phyloP scores from a whole-genome alignment of 2,797 vertebrate genomes.

The Rhinogobio ventralis region DNA sequence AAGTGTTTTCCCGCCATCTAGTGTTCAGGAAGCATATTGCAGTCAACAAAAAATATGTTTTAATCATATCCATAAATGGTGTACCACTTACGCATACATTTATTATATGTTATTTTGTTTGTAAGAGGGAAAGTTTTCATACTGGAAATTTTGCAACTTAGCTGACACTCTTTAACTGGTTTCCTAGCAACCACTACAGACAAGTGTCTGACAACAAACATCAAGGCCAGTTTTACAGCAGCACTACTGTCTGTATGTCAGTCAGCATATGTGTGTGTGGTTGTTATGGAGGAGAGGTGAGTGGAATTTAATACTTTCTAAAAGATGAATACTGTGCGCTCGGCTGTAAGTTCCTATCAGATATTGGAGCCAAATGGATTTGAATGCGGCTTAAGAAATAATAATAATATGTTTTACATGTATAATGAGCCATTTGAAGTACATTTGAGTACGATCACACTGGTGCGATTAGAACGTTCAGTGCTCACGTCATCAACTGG shows the following conservation, averaged over 20 bases:
- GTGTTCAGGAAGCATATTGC: neutral
- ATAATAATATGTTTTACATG: no score
- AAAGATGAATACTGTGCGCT: conserved; percentile 66
- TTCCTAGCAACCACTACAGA: conserved; percentile 12
- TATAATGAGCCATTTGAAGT: no score
- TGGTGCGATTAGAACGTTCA: no score
- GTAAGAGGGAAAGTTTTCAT: neutral
- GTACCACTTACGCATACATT: no score
- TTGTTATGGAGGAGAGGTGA: neutral
- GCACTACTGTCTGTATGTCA: neutral
- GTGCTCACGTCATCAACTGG: no score
- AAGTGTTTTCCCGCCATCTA: neutral
- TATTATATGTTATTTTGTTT: neutral
- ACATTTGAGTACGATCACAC: no score
- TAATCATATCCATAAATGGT: neutral
- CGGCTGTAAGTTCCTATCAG: conserved; percentile 68
- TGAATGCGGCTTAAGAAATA: no score
- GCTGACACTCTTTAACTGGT: neutral
- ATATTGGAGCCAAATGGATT: no score
- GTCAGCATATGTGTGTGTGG: neutral
- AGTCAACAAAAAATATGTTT: neutral
- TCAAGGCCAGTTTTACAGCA: no score
- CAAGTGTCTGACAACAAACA: neutral
- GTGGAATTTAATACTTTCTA: neutral
- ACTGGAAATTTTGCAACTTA: neutral